These are phyloP conservation scores for Nebria brevicollis DNA, from an alignment of 2,888 invertebrate species.

Conservation along the genomic window DNA sequence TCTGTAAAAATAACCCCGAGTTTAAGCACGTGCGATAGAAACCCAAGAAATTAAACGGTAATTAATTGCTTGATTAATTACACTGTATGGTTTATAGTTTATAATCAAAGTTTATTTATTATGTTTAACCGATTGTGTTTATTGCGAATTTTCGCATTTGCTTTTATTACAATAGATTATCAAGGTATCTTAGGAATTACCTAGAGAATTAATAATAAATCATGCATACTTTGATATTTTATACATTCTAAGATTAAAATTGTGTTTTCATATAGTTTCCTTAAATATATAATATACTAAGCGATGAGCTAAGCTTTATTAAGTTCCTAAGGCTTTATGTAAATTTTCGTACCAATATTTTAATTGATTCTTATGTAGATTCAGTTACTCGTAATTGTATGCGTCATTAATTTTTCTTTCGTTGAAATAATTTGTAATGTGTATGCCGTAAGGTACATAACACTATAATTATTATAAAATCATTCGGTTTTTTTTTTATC, in stretches of 20 bases:
- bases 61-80: not conserved
- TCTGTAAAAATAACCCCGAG: not conserved
- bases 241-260: no score
- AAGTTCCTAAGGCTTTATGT: not conserved
- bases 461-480: not conserved
- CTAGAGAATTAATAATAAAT: not conserved
- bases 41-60: not conserved
- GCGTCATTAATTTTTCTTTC: conserved; percentile 1
- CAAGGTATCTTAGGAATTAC: not conserved
- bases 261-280: no score
- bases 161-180: not conserved
- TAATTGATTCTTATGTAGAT: not conserved
- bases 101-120: not conserved
- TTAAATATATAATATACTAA: no score
- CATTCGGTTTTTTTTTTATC: not conserved
- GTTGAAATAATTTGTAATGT: not conserved
- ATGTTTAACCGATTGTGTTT: not conserved
- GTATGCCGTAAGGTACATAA: not conserved
- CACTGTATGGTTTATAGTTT: not conserved
- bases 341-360: not conserved
- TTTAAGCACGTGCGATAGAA: not conserved
- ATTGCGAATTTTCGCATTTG: not conserved
- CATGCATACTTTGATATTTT: no score
- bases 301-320: not conserved
- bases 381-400: not conserved